Base-by-base conservation (phyloP, 1,140 invertebrate genomes). In the Aphidius gifuensis region DNA sequence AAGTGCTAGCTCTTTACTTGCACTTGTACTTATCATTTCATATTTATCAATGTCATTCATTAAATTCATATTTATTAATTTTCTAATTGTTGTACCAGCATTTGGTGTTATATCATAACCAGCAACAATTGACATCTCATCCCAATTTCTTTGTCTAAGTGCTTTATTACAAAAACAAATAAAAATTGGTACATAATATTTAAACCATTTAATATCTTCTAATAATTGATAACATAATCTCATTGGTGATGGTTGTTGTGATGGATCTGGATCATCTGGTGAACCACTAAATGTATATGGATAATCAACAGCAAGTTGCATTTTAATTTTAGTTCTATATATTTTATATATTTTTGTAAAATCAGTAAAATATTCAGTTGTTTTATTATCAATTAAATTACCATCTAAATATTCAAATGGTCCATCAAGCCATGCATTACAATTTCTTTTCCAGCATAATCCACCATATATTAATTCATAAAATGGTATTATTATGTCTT, bases 381-480 rank as follows among this genome's bases (percentile, higher is more conserved):
- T 86, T 64, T 86, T 86, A 50, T 82, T 74, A 76, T 94, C 92
- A 57, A 93, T 88, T 66, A 84, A 80, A 45, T 84, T 80, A 7
- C 88, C 86, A 72, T 92, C 85, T 49, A 96, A 80, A 70, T 92
- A 90, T 73, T 92, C 86, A 79, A 96, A 96, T 4, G 88, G 86
- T n/a, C 93, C 94, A 78, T 96, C 90, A 84, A 95, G 87, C 91
- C 93, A 96, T 51, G 90, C 89, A 70, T 89, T 90, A 71, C 90
- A 88, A 64, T 89, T 88, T 61, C 89, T 85, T 75, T 89, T 85
- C 91, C 94, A 95, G 71, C 87, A 87, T 65, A 87, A 78, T 21
- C 87, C 85, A 21, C 80, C 72, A 65, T 84, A 74, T 23, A 91
- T 82, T 4, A 91, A 78, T 59, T 83, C 83, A 45, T 88, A 85